Evolutionary conservation across 2,888 invertebrate genomes (phyloP).

Genomic region (Mylabris sibirica): DNA sequence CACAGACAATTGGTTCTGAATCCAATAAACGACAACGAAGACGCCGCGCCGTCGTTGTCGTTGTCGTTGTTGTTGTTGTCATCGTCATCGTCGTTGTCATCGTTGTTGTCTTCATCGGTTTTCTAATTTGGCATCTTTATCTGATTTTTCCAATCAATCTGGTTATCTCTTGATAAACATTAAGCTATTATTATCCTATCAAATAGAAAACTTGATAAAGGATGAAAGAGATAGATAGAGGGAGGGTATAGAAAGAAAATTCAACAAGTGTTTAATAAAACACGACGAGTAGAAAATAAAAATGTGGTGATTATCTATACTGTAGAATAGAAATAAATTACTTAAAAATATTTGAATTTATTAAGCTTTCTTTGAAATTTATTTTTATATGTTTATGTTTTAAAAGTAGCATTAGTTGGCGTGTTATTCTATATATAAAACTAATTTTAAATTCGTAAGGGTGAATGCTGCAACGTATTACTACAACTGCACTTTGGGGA

Average conservation of each 20-base stretch:
- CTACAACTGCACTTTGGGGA: conserved; percentile 1
- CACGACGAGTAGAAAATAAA: too few species aligned
- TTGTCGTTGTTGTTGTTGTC: conserved; percentile 30
- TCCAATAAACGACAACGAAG: conserved; percentile 48
- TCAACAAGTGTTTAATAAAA: conserved; percentile 44
- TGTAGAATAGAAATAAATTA: neutral
- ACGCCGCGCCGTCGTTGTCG: neutral
- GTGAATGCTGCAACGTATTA: neutral
- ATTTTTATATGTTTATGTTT: neutral
- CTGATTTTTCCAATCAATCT: neutral
- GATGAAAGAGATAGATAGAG: neutral
- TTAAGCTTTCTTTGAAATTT: neutral
- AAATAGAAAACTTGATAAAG: neutral
- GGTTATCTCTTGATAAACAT: conserved; percentile 5
- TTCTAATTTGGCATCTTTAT: neutral
- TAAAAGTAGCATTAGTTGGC: neutral
- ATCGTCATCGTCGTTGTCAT: conserved; percentile 16
- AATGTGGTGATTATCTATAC: neutral
- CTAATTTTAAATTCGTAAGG: conserved; percentile 7
- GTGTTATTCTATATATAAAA: neutral
- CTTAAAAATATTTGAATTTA: neutral
- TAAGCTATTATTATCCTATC: neutral
- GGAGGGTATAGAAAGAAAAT: conserved; percentile 21
- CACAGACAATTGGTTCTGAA: conserved; percentile 54
- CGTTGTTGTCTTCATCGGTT: conserved; percentile 21